Base-by-base conservation (phyloP, 2,888 invertebrate genomes). In the Drosophila austrosaltans region DNA sequence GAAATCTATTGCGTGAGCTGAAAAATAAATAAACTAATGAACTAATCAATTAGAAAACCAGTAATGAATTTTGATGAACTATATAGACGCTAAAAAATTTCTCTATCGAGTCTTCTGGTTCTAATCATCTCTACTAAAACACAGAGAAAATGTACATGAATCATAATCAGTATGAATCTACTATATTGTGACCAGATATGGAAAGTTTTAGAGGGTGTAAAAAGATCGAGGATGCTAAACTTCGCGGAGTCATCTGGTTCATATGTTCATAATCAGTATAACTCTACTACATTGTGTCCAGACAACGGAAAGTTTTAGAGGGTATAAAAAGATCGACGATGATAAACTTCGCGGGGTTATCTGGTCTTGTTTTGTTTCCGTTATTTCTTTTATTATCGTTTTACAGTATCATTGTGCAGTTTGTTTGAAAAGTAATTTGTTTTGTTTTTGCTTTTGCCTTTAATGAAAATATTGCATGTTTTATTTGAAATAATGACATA, bases 381-480 rank as follows among this genome's bases (percentile, higher is more conserved):
- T 40, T 40, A 12, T n/a, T 40, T 40, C 40, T 3, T 12, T 40
- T 40, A 40, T 40, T 40, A 44, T 54, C 62, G 44, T 2, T 58
- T 70, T 65, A 59, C 54, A 65, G 42, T 56, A 20, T 63, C 71
- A 62, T 64, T 66, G 57, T 65, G 65, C 10, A 48, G 16, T 44
- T 65, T 54, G 58, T 8, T 8, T 44, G 28, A 30, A 40, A 39
- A 57, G 20, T 66, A 53, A 36, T 65, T 66, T 30, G n/a, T 53
- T 63, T 53, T 64, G 16, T 16, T 40, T 53, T 36, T 22, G 28
- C 54, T 62, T 53, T 28, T 6, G 42, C 53, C 16, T 39, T 22
- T 87, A 84, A 77, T 87, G 61, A 28, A 63, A 8, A 48, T 42
- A 63, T 79, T 48, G 85, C 84, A 77, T 82, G 87, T 75, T 66